Evolutionary conservation across 2,113 vertebrate species (phyloP).

Genomic region (Rousettus leschenaultii): DNA sequence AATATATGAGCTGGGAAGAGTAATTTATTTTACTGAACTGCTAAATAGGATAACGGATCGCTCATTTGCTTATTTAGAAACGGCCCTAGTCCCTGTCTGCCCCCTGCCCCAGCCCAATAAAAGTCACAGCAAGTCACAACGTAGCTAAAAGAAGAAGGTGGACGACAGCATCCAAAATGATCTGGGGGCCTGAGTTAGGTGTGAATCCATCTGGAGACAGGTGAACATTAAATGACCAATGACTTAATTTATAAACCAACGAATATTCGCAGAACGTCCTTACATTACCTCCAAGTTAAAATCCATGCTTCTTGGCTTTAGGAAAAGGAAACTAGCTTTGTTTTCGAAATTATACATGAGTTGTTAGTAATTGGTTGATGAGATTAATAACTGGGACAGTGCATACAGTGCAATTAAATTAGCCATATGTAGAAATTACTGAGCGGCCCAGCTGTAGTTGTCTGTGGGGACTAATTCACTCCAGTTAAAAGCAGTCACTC

Average conservation of each 20-base stretch:
- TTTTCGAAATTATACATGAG: neutral
- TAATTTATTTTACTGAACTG: neutral
- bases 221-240: neutral
- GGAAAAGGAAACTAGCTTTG: neutral
- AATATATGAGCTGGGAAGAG: neutral
- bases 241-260: neutral
- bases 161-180: neutral
- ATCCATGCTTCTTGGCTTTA: neutral
- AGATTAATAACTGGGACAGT: neutral
- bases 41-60: neutral
- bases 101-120: neutral
- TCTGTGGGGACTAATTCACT: neutral
- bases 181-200: neutral
- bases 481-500: neutral
- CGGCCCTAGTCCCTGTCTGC: neutral
- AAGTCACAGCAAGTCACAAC: neutral
- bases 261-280: neutral
- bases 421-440: neutral
- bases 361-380: neutral
- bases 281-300: neutral
- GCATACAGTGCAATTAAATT: neutral
- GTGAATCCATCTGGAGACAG: neutral
- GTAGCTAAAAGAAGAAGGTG: neutral
- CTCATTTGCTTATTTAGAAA: neutral
- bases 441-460: neutral